phyloP scores from a whole-genome alignment of 2,113 vertebrate species.

The Sakesphorus luctuosus region DNA sequence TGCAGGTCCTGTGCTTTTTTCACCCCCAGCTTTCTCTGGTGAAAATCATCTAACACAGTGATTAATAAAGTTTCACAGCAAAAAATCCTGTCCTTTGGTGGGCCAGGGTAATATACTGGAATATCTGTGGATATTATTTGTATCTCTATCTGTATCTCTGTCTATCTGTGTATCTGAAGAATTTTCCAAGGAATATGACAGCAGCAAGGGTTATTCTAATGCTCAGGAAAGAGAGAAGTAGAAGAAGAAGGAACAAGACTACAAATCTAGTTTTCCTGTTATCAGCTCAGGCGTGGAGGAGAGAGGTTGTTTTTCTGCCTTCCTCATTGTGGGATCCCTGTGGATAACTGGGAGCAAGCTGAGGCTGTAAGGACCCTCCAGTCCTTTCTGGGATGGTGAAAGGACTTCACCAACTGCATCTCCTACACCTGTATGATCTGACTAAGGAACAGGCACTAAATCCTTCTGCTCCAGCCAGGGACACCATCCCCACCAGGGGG shows the following conservation, averaged over 20 bases:
- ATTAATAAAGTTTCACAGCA: background rate
- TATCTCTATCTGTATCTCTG: background rate
- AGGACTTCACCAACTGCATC: fast-evolving
- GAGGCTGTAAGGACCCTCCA: background rate
- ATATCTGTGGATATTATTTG: background rate
- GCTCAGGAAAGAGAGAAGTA: background rate
- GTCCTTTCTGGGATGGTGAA: background rate
- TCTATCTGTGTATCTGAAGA: background rate
- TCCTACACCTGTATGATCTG: fast-evolving
- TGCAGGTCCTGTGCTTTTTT: background rate
- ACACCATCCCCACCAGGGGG: background rate
- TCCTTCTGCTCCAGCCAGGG: background rate
- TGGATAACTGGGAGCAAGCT: background rate
- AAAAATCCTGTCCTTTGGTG: background rate
- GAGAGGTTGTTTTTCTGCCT: background rate
- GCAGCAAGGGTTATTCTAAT: background rate
- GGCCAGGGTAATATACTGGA: background rate
- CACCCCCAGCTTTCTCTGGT: background rate
- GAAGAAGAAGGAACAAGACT: background rate
- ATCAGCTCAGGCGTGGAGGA: background rate
- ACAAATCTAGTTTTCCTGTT: background rate
- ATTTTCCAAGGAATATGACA: background rate
- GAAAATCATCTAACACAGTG: background rate
- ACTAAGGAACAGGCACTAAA: background rate
- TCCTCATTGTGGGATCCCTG: background rate